phyloP scores from a whole-genome alignment of 2,797 vertebrate species.

The Centroberyx gerrardi region DNA sequence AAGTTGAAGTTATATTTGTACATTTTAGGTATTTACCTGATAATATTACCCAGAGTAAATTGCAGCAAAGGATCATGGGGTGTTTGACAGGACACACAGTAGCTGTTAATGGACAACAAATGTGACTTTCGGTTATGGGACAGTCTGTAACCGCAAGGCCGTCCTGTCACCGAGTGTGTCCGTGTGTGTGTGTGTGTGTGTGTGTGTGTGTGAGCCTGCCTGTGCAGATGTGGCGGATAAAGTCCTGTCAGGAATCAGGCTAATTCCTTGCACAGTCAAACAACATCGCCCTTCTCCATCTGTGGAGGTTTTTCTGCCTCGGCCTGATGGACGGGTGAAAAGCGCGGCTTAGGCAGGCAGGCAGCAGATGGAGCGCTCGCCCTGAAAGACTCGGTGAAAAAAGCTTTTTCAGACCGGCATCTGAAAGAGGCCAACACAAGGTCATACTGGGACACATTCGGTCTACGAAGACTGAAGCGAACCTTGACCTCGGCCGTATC shows the following conservation, averaged over 20 bases:
- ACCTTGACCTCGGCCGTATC: too few species aligned
- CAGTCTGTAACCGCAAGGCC: too few species aligned
- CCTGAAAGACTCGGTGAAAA: not conserved
- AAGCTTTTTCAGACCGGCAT: not conserved
- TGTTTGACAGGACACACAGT: too few species aligned
- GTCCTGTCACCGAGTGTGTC: not conserved
- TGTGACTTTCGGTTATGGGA: too few species aligned
- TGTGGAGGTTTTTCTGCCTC: not conserved
- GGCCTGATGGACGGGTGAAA: not conserved
- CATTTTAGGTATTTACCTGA: too few species aligned
- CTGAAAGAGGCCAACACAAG: not conserved
- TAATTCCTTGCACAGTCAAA: constrained; percentile 5
- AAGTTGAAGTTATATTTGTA: too few species aligned
- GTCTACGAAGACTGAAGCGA: not conserved
- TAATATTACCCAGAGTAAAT: too few species aligned
- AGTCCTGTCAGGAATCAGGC: not conserved
- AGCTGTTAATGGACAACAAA: too few species aligned
- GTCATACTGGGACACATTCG: not conserved
- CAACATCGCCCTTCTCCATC: constrained; percentile 4
- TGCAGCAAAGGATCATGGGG: too few species aligned
- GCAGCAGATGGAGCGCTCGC: not conserved
- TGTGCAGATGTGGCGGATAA: not conserved
- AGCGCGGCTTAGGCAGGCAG: not conserved
- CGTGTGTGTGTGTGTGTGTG: constrained; percentile 17
- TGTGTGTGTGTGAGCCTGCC: constrained; percentile 7